Evolutionary conservation across 1,140 invertebrate genomes (phyloP), one percentile per base, ranked within the genome.

Genomic region (Drosophila elegans): DNA sequence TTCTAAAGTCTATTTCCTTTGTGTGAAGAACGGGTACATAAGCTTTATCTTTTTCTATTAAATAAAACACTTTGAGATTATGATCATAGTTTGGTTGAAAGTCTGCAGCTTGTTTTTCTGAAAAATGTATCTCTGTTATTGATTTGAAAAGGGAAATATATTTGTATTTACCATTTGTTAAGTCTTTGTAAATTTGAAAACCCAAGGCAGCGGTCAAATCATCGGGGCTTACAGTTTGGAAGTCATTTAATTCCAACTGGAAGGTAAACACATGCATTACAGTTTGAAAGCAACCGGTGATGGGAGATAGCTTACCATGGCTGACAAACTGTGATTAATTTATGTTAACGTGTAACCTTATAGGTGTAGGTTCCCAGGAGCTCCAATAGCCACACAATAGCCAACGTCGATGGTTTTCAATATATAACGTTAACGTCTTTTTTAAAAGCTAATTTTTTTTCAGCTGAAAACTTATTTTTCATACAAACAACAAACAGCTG

Each of bases 21-120:
- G 63, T 67, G 36, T 78, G 62, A 0, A 74, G 45, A 2, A 71
- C 5, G 0, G 90, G 90, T 1, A 91, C 5, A 52, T 69, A 91
- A 1, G 44, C 16, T 9, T 49, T 27, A 2, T 52, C 9, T 10
- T 27, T 34, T 2, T 48, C 34, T 3, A 34, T 68, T 48, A 90
- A 67, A 73, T 79, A 91, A 13, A 88, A 64, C 4, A 74, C 10
- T 11, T 79, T 53, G 1, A 78, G 60, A 2, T 64, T 34, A 0
- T 16, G 4, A 29, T 91, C 82, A 29, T 79, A 88, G 5, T 54
- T 51, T 1, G 67, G 66, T 13, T 69, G 10, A 0, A 79, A 54
- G 13, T 49, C 34, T 4, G 13, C 16, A 0, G 42, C 10, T 9
- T 44, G 59, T 2, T 69, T 62, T 64, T 80, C 76, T 90, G 1